Conservation (phyloP, 2,888 invertebrate species). For the Eristalis intricaria region DNA sequence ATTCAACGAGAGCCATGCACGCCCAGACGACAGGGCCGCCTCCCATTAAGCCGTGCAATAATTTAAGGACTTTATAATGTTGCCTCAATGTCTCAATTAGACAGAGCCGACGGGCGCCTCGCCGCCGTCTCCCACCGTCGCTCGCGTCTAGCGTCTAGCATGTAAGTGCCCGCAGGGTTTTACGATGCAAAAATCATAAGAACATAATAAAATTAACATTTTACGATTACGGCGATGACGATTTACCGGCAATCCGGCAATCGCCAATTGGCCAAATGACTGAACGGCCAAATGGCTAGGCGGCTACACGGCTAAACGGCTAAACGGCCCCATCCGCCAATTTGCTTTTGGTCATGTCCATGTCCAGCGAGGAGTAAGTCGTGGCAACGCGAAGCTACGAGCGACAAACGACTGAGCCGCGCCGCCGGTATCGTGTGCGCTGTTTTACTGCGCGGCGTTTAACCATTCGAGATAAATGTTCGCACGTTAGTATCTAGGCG, state of each 20-base stretch:
- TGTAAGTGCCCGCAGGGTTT: slow-evolving; percentile 20
- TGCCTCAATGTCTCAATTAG: slow-evolving; percentile 65
- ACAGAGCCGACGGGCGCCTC: slow-evolving; percentile 9
- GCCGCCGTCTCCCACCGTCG: no score
- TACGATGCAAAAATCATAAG: slow-evolving; percentile 66
- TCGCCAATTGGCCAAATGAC: no score
- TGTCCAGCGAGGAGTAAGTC: slow-evolving; percentile 13
- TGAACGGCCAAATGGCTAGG: neutral
- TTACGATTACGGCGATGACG: slow-evolving; percentile 59
- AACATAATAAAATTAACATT: slow-evolving; percentile 69
- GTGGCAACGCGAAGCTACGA: neutral
- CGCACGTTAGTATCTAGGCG: slow-evolving; percentile 45
- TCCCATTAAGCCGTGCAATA: slow-evolving; percentile 40
- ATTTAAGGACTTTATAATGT: slow-evolving; percentile 66
- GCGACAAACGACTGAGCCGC: slow-evolving; percentile 33
- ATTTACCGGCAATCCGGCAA: slow-evolving; percentile 55
- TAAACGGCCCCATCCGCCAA: slow-evolving; percentile 8
- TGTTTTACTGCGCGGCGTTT: neutral
- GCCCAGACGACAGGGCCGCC: neutral
- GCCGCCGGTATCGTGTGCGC: neutral
- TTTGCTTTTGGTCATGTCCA: slow-evolving; percentile 46
- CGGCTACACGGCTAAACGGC: neutral
- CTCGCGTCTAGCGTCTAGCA: neutral
- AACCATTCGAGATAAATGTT: slow-evolving; percentile 18
- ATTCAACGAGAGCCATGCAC: slow-evolving; percentile 1